Base-by-base conservation (phyloP, 2,888 invertebrate genomes). In the Plemyria rubiginata region DNA sequence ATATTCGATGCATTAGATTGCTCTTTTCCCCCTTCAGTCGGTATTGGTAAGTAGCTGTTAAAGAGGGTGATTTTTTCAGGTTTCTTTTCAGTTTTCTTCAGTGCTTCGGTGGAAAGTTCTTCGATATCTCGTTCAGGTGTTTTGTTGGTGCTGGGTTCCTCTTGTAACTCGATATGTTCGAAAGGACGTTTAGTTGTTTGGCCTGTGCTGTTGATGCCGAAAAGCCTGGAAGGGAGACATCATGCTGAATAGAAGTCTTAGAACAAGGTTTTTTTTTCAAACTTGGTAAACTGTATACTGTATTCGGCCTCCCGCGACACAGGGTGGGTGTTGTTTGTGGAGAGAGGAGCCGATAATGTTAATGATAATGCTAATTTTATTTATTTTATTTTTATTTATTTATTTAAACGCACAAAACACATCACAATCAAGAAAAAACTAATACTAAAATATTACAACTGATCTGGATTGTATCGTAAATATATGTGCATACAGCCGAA, bases 61-160 rank as follows among this genome's bases (percentile, higher is more conserved):
- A 79, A 89, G 0, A 90, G 64, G 0, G 79, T 82, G 4, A 91
- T 71, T 62, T 92, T 92, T 60, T 92, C 92, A 0, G 92, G 92
- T 76, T 90, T 92, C 41, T 79, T 85, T 0, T 81, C 82, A 0
- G 55, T 52, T 67, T 82, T 88, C 22, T 73, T 81, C 0, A 80
- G 16, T 0, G 78, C 82, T 43, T 87, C 88, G 0, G 72, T 67
- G 0, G 90, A 87, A 0, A 92, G 61, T 66, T 91, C 90, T 70
- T 92, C 92, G 0, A 87, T 80, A 38, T 91, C 92, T 67, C 87
- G 0, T 70, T 13, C 40, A 0, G 40, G 87, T 82, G 29, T 84
- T 79, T 68, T 90, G 66, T 54, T 62, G 29, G 40, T 55, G 49
- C 60, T 73, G 53, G 54, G 63, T 41, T 65, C 45, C 1, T 62